These are phyloP conservation scores for Danio kyathit DNA, from an alignment of 2,797 vertebrate genomes.

Conservation along the genomic window DNA sequence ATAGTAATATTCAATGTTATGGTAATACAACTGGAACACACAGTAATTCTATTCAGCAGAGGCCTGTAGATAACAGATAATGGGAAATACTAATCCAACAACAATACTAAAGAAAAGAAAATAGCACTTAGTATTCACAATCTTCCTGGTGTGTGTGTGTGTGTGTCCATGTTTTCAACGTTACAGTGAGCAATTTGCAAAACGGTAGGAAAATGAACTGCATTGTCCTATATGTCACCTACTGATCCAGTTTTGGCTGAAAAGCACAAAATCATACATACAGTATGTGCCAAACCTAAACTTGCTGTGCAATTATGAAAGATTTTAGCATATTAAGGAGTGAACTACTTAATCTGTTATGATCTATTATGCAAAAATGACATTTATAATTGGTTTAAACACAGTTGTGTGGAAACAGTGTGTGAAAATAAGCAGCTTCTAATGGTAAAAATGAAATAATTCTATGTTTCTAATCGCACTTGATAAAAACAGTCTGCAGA, in stretches of 20 bases:
- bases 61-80: background rate
- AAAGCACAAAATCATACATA: background rate
- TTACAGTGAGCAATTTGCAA: background rate
- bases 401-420: too few relatives aligned
- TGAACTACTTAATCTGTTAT: too few relatives aligned
- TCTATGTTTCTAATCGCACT: too few relatives aligned
- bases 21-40: background rate
- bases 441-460: too few relatives aligned
- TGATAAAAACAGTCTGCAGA: too few relatives aligned
- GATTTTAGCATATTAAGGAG: background rate
- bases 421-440: too few relatives aligned
- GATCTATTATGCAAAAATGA: too few relatives aligned
- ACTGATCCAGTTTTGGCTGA: background rate
- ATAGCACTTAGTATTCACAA: background rate
- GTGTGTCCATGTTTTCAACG: too few relatives aligned
- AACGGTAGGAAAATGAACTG: too few relatives aligned
- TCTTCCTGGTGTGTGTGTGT: background rate
- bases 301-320: background rate
- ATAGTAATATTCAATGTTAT: background rate
- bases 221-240: background rate
- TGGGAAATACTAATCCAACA: background rate
- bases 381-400: too few relatives aligned
- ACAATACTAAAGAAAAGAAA: background rate
- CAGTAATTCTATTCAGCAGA: background rate
- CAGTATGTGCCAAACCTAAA: background rate